These are phyloP conservation scores for Cnemophilus loriae DNA, from an alignment of 2,113 vertebrate genomes.

Conservation along the genomic window DNA sequence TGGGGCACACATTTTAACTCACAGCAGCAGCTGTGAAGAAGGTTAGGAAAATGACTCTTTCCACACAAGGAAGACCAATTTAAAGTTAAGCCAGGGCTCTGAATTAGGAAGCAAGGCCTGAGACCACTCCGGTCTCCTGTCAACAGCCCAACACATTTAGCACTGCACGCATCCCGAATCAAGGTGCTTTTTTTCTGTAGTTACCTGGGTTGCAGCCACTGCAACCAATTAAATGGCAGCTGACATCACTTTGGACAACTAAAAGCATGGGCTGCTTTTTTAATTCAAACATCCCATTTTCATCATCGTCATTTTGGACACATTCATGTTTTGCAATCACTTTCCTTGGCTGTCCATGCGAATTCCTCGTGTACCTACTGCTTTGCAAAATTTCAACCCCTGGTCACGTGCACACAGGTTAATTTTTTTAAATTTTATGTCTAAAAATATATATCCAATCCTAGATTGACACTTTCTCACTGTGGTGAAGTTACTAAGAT, in stretches of 20 bases:
- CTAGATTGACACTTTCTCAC: background rate
- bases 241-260: background rate
- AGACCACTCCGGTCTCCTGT: background rate
- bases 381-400: background rate
- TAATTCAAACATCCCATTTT: background rate
- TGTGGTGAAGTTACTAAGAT: background rate
- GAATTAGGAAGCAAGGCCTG: background rate
- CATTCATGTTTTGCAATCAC: background rate
- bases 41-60: background rate
- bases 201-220: background rate
- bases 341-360: background rate
- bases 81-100: background rate
- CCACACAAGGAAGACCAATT: background rate
- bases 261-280: background rate
- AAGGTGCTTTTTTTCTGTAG: background rate
- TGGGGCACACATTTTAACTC: background rate
- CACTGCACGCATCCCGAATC: background rate
- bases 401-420: fast-evolving
- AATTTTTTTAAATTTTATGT: background rate
- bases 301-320: background rate
- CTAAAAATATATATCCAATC: background rate
- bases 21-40: background rate
- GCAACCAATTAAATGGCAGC: background rate
- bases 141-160: background rate
- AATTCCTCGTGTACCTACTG: fast-evolving